Percentiles rank a stretch among this genome's conserved stretches.
Conservation (phyloP, 2,797 vertebrate species). For the Pteronotus mesoamericanus region DNA sequence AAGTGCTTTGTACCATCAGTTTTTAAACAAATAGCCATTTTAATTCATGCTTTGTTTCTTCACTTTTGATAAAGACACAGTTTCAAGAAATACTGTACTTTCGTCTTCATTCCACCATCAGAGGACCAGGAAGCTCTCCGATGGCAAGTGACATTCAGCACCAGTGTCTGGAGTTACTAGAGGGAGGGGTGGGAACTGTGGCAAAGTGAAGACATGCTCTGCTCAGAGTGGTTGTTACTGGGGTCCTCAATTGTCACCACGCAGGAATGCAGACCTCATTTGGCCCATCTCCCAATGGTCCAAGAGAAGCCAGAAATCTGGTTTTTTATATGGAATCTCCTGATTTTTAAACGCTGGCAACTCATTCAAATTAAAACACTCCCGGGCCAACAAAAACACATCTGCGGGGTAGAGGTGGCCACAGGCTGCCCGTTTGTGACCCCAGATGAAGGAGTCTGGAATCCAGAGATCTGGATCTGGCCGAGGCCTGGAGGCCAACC, state of each 20-base stretch:
- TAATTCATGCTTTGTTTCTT: not conserved
- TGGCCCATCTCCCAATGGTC: conserved; percentile 45
- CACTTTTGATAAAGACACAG: not conserved
- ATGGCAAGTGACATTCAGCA: not conserved
- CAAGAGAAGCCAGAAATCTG: conserved; percentile 57
- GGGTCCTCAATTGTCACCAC: conserved; percentile 18
- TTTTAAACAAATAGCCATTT: not conserved
- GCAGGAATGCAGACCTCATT: conserved; percentile 57
- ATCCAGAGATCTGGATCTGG: not conserved
- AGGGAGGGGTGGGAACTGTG: not conserved
- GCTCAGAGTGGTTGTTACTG: not conserved
- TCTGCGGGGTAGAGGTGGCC: conserved; percentile 62
- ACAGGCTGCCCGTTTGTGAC: conserved; percentile 40
- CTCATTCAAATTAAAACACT: conserved; percentile 52
- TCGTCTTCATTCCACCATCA: not conserved
- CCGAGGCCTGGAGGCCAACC: not conserved
- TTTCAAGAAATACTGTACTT: not conserved
- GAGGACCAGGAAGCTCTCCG: not conserved
- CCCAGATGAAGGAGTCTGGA: not conserved
- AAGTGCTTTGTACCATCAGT: not conserved
- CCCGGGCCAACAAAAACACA: conserved; percentile 61
- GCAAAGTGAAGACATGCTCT: not conserved
- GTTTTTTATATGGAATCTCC: conserved; percentile 62
- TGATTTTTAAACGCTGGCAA: conserved; percentile 64
- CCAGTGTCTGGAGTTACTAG: not conserved